Percentiles rank a stretch among this genome's conserved stretches.
phyloP scores from a whole-genome alignment of 2,797 vertebrate genomes.

The Scleropages formosus region DNA sequence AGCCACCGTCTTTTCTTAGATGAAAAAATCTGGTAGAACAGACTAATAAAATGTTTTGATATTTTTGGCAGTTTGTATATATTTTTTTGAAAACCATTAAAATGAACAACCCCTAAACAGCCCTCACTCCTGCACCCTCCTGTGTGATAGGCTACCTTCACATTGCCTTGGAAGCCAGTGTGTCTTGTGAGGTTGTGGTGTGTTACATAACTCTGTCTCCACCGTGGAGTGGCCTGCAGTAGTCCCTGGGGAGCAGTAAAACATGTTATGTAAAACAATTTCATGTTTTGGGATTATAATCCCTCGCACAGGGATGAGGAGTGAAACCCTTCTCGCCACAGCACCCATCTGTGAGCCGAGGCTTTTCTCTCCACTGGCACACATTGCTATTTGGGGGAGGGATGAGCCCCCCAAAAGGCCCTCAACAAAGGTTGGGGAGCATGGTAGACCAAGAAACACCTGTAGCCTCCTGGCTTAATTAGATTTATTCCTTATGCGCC shows the following conservation, averaged over 20 bases:
- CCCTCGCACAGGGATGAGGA: constrained; percentile 42
- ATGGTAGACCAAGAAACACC: background rate
- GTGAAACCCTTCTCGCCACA: constrained; percentile 42
- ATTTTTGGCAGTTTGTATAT: background rate
- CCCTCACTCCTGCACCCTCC: background rate
- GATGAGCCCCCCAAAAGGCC: constrained; percentile 12
- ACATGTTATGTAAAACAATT: constrained; percentile 71
- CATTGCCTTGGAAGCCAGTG: background rate
- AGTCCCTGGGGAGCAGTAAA: constrained; percentile 50
- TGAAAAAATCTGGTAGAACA: background rate
- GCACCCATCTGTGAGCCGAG: constrained; percentile 55
- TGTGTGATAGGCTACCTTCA: background rate
- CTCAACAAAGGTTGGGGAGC: constrained; percentile 23
- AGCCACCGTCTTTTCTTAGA: background rate
- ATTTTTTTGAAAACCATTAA: background rate
- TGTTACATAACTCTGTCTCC: constrained; percentile 64
- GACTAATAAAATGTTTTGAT: background rate
- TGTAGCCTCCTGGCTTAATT: background rate
- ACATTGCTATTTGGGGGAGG: constrained; percentile 18
- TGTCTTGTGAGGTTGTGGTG: constrained; percentile 48
- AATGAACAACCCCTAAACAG: background rate
- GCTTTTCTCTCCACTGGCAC: constrained; percentile 4
- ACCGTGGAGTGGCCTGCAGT: constrained; percentile 48
- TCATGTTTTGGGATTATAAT: constrained; percentile 69
- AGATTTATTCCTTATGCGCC: background rate